Evolutionary conservation across 1,140 invertebrate genomes (phyloP).

Genomic region (Planococcus citri): DNA sequence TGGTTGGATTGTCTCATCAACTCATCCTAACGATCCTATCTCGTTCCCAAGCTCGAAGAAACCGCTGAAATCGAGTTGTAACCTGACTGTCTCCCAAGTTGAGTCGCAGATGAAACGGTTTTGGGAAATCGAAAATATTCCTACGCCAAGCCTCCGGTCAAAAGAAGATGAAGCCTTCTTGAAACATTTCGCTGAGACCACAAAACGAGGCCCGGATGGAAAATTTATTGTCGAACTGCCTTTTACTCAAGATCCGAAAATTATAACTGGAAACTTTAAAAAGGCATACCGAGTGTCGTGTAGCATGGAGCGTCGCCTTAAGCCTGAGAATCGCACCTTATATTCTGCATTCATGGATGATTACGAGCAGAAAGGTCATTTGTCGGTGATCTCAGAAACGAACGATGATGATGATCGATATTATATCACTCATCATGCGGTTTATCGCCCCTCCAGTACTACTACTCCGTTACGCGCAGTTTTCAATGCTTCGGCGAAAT

Average conservation of each 20-base stretch:
- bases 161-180: not conserved
- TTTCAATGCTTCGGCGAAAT: conserved; percentile 32
- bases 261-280: not conserved
- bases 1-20: not conserved
- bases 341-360: conserved; percentile 31
- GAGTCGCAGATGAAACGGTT: not conserved
- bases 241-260: not conserved
- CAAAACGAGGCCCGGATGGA: not conserved
- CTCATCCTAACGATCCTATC: not conserved
- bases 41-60: too few species aligned
- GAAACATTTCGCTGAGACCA: not conserved
- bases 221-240: not conserved
- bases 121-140: not conserved
- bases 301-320: not conserved
- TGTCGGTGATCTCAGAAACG: conserved; percentile 20
- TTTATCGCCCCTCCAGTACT: conserved; percentile 26
- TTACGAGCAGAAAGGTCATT: conserved; percentile 28
- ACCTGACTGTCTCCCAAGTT: too few species aligned
- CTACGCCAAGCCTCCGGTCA: not conserved
- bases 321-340: conserved; percentile 36
- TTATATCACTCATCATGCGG: conserved; percentile 30
- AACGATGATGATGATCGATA: conserved; percentile 9
- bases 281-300: not conserved
- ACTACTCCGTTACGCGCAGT: conserved; percentile 32
- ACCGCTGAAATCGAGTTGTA: too few species aligned